Percentiles rank a stretch among this genome's conserved stretches.
phyloP scores from a whole-genome alignment of 2,113 vertebrate species.

The Ammodramus savannarum region DNA sequence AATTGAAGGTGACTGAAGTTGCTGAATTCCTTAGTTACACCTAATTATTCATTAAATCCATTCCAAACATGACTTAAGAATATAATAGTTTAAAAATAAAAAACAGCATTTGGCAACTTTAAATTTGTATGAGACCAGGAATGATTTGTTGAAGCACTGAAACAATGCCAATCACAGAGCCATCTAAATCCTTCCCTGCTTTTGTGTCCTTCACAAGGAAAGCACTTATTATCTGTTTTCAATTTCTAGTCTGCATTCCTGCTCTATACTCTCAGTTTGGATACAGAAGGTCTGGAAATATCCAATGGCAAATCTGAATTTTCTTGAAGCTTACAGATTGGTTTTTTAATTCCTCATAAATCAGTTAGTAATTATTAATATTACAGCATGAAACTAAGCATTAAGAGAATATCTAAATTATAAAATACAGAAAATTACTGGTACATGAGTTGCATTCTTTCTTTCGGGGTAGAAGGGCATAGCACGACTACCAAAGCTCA shows the following conservation, averaged over 20 bases:
- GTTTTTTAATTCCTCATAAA: slow-evolving; percentile 46
- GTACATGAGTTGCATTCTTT: not conserved
- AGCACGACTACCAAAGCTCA: not conserved
- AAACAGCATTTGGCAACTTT: slow-evolving; percentile 19
- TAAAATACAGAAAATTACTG: slow-evolving; percentile 2
- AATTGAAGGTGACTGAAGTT: not conserved
- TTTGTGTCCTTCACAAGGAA: slow-evolving; percentile 33
- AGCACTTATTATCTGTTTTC: slow-evolving; percentile 41
- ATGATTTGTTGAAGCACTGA: slow-evolving; percentile 1
- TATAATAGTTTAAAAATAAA: not conserved
- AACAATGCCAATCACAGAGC: not conserved
- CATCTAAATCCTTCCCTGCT: not conserved
- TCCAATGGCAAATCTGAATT: slow-evolving; percentile 27
- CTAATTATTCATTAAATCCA: slow-evolving; percentile 47
- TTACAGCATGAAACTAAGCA: not conserved
- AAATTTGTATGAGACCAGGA: not conserved
- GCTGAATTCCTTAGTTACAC: not conserved
- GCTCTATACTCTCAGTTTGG: slow-evolving; percentile 22
- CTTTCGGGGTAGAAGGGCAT: not conserved
- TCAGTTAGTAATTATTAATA: slow-evolving; percentile 29
- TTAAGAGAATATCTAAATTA: not conserved
- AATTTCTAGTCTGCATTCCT: slow-evolving; percentile 57
- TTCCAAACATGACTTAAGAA: not conserved
- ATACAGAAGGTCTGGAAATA: slow-evolving; percentile 39
- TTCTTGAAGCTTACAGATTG: slow-evolving; percentile 30